These are phyloP conservation scores for Octodon degus DNA, from an alignment of 2,113 vertebrate genomes.

Conservation along the genomic window DNA sequence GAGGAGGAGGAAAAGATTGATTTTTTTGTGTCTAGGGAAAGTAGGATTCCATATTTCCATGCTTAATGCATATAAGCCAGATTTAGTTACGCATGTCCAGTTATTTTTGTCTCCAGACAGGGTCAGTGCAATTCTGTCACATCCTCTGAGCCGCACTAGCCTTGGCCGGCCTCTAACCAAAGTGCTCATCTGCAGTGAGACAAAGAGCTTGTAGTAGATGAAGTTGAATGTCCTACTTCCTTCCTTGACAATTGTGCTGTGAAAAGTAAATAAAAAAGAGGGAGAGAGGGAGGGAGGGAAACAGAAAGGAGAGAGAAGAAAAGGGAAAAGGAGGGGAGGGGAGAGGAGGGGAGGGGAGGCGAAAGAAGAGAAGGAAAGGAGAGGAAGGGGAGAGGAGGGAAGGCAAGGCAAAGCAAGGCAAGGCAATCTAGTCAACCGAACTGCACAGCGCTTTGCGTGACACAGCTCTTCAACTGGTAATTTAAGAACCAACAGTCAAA, in stretches of 20 bases:
- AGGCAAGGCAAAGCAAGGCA: too few relatives aligned
- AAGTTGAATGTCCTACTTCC: neutral
- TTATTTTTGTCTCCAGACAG: neutral
- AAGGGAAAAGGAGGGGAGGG: too few relatives aligned
- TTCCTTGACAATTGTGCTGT: neutral
- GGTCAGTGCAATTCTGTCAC: neutral
- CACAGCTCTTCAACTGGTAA: neutral
- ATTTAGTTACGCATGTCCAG: neutral
- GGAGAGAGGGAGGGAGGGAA: fast-evolving
- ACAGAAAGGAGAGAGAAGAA: too few relatives aligned
- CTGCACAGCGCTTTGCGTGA: neutral
- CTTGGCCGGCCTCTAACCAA: neutral
- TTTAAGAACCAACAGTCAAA: neutral
- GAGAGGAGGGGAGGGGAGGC: fast-evolving
- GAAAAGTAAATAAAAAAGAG: fast-evolving
- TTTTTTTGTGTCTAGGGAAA: neutral
- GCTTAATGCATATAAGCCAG: neutral
- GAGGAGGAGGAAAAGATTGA: neutral
- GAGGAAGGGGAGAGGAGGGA: fast-evolving
- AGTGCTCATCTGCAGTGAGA: neutral
- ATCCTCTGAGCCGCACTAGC: neutral
- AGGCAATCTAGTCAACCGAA: neutral
- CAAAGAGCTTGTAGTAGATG: neutral
- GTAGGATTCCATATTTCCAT: neutral
- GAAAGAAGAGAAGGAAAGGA: neutral